Evolutionary conservation across 2,888 invertebrate species (phyloP).

Genomic region (Caenorhabditis virilis): DNA sequence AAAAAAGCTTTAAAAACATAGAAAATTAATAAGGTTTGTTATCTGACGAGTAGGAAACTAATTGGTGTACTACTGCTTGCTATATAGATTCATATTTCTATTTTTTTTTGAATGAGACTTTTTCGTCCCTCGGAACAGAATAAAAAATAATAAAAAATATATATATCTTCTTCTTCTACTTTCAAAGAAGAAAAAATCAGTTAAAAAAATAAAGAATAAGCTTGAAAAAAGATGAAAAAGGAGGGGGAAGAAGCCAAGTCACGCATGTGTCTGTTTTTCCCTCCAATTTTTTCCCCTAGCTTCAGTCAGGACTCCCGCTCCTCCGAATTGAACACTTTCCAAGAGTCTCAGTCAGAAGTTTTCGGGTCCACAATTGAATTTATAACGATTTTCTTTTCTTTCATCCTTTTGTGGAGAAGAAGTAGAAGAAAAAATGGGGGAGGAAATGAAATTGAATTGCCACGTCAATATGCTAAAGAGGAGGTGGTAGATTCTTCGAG

Average conservation of each 20-base stretch:
- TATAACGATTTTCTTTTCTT: slow-evolving; percentile 37
- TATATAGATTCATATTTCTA: slow-evolving; percentile 26
- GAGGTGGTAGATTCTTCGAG: too few relatives aligned
- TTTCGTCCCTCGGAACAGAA: background rate
- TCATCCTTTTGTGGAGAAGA: too few relatives aligned
- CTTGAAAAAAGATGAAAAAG: too few relatives aligned
- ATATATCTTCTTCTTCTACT: background rate
- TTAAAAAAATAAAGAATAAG: too few relatives aligned
- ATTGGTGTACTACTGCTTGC: slow-evolving; percentile 5
- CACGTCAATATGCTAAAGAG: too few relatives aligned
- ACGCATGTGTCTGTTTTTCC: too few relatives aligned
- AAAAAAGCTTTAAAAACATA: too few relatives aligned
- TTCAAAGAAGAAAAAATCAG: too few relatives aligned
- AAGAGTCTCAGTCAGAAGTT: too few relatives aligned
- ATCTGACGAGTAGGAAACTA: slow-evolving; percentile 11
- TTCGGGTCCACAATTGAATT: slow-evolving; percentile 39
- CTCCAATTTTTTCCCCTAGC: background rate
- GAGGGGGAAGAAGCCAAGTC: too few relatives aligned
- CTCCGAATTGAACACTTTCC: slow-evolving; percentile 17
- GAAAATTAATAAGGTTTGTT: background rate
- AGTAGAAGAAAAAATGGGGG: background rate
- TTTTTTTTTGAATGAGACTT: too few relatives aligned
- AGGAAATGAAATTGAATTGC: slow-evolving; percentile 6
- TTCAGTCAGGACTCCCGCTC: background rate
- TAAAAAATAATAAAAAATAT: background rate